Conservation (phyloP, 2,113 vertebrate species). For the Protobothrops flavoviridis region DNA sequence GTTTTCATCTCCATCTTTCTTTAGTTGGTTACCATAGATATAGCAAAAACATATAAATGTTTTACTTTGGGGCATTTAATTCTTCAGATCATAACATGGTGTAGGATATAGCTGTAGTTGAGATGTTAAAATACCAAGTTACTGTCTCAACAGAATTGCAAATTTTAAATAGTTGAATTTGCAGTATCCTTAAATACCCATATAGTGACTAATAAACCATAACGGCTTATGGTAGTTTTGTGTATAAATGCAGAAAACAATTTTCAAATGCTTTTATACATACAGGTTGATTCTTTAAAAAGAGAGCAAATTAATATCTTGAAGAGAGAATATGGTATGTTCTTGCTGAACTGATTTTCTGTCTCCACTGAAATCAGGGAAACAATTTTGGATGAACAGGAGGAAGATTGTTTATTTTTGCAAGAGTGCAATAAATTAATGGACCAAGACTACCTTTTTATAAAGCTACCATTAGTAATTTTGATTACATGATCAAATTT, state of each 20-base stretch:
- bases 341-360: not conserved
- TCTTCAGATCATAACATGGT: not conserved
- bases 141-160: conserved; percentile 9
- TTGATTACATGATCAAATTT: not conserved
- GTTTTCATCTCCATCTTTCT: not conserved
- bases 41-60: not conserved
- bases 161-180: conserved; percentile 36
- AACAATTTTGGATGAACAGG: not conserved
- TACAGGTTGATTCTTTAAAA: not conserved
- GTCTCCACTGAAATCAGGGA: not conserved
- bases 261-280: not conserved
- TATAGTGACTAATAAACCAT: conserved; percentile 18
- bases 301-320: not conserved
- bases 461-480: not conserved
- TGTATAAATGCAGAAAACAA: not conserved
- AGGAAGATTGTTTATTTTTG: not conserved
- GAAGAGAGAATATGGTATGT: not conserved
- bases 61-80: not conserved
- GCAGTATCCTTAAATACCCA: conserved; percentile 16
- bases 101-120: not conserved
- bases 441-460: not conserved
- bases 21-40: not conserved
- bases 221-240: not conserved
- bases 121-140: conserved; percentile 26
- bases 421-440: not conserved